Evolutionary conservation across 2,888 invertebrate species (phyloP).

Genomic region (Galerucella calmariensis): DNA sequence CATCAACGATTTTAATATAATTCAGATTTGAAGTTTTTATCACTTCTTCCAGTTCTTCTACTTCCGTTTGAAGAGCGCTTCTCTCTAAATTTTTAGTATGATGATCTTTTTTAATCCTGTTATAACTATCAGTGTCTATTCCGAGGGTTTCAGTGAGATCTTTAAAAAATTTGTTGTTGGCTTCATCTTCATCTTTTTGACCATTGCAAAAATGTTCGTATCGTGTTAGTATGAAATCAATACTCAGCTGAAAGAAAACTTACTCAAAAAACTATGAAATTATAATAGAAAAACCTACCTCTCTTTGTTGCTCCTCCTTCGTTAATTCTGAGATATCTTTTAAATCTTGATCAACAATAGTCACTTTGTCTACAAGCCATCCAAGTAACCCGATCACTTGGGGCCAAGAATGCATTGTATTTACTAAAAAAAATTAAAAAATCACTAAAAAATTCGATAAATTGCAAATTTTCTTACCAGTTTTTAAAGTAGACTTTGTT

Average conservation of each 20-base stretch:
- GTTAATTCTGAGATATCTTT: slow-evolving; percentile 7
- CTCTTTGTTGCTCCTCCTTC: slow-evolving; percentile 27
- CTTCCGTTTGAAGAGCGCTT: not conserved
- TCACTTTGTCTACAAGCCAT: slow-evolving; percentile 37
- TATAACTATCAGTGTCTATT: not conserved
- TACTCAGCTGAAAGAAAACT: not conserved
- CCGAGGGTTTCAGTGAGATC: not conserved
- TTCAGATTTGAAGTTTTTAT: not conserved
- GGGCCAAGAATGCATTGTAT: slow-evolving; percentile 41
- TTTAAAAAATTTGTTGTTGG: not conserved
- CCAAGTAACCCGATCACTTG: slow-evolving; percentile 40
- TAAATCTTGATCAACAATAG: not conserved
- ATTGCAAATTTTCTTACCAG: slow-evolving; percentile 14
- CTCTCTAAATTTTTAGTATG: not conserved
- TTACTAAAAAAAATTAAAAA: slow-evolving; percentile 29
- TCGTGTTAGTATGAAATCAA: not conserved
- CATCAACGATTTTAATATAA: not conserved
- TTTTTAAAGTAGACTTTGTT: slow-evolving; percentile 24
- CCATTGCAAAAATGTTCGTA: not conserved
- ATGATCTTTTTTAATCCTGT: not conserved
- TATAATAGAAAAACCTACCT: not conserved
- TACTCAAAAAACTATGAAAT: not conserved
- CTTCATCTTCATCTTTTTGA: not conserved
- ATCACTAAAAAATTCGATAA: not conserved
- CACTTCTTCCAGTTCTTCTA: not conserved